phyloP scores from a whole-genome alignment of 2,888 invertebrate genomes.

The Cosmopolites sordidus region DNA sequence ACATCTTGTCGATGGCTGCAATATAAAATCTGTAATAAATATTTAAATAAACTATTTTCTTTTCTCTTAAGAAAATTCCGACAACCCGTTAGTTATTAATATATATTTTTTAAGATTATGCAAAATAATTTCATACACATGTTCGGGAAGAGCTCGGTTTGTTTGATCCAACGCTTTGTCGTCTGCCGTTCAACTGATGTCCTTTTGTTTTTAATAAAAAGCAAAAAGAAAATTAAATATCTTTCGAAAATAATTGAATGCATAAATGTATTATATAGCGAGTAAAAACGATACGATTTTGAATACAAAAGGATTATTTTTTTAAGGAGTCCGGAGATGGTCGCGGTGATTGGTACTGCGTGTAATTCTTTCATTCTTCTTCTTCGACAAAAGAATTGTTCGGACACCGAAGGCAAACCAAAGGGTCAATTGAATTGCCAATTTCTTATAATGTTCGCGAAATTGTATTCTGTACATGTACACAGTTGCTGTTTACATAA shows the following conservation, averaged over 20 bases:
- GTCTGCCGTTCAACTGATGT: too few species aligned
- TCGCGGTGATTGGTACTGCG: slow-evolving; percentile 33
- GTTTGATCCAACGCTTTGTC: too few species aligned
- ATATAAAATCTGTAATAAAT: too few species aligned
- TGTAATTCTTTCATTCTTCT: slow-evolving; percentile 35
- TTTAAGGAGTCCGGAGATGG: slow-evolving; percentile 36
- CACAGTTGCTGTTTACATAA: slow-evolving; percentile 42
- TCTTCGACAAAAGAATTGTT: slow-evolving; percentile 31
- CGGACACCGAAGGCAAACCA: slow-evolving; percentile 32
- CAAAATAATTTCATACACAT: too few species aligned
- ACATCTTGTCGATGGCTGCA: too few species aligned
- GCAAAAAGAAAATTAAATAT: slow-evolving; percentile 4
- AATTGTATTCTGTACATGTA: slow-evolving; percentile 42
- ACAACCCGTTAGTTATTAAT: too few species aligned
- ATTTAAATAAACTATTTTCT: too few species aligned
- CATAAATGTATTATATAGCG: slow-evolving; percentile 31
- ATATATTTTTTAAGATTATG: too few species aligned
- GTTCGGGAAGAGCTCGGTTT: too few species aligned
- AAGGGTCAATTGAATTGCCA: slow-evolving; percentile 44
- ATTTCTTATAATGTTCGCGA: slow-evolving; percentile 41
- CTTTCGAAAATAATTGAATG: slow-evolving; percentile 29
- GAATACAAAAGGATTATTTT: slow-evolving; percentile 37
- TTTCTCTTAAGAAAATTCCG: too few species aligned
- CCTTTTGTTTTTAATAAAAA: too few species aligned
- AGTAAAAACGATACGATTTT: slow-evolving; percentile 29